Percentiles rank a stretch among this genome's conserved stretches.
Conservation (phyloP, 2,113 vertebrate species). For the Rhinolophus sinicus region DNA sequence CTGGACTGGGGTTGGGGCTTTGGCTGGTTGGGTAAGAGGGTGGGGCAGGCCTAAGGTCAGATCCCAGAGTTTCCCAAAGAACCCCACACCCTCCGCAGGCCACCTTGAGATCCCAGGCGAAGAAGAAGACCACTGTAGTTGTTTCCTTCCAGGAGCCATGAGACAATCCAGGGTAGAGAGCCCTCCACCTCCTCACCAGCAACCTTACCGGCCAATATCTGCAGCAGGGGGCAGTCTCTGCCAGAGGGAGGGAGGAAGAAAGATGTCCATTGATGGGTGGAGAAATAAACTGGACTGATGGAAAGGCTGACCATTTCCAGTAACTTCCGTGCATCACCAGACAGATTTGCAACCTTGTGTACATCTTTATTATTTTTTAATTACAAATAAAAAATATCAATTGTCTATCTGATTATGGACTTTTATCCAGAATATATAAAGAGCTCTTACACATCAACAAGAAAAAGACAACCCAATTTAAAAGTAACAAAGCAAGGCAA, state of each 20-base stretch:
- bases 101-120: conserved; percentile 83
- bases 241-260: background rate
- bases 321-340: background rate
- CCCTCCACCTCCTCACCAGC: background rate
- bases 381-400: background rate
- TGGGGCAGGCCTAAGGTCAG: background rate
- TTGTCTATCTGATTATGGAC: background rate
- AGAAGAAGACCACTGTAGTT: conserved; percentile 82
- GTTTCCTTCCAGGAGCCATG: conserved; percentile 82
- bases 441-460: conserved; percentile 9
- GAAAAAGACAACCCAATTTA: background rate
- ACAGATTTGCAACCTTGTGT: background rate
- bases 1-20: background rate
- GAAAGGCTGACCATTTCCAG: background rate
- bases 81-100: background rate
- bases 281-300: background rate
- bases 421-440: conserved; percentile 13
- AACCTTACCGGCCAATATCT: conserved; percentile 63
- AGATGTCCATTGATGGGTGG: background rate
- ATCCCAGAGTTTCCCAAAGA: conserved; percentile 15
- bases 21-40: background rate
- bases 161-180: conserved; percentile 79
- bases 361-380: conserved; percentile 9
- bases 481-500: conserved; percentile 7
- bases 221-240: conserved; percentile 77